Conservation (phyloP, 2,113 vertebrate genomes). For the Serinus canaria region DNA sequence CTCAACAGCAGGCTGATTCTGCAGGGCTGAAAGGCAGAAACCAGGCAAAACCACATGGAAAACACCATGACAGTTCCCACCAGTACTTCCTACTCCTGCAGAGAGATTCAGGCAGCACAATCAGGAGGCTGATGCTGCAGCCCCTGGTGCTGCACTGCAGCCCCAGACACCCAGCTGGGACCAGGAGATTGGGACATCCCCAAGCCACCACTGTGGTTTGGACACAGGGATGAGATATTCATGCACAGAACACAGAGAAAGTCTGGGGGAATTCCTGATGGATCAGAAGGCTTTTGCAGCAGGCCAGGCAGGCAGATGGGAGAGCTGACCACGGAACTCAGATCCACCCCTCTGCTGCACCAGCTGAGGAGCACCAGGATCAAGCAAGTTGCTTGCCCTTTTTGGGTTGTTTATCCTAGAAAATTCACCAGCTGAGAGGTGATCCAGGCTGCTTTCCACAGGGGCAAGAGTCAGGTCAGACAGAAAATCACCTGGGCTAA, state of each 20-base stretch:
- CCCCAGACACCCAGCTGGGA: not conserved
- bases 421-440: not conserved
- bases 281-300: not conserved
- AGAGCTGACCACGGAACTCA: accelerated
- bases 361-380: not conserved
- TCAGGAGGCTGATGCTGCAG: not conserved
- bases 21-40: not conserved
- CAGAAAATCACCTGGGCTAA: not conserved
- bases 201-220: not conserved
- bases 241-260: not conserved
- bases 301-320: not conserved
- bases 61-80: not conserved
- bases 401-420: not conserved
- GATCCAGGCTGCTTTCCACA: not conserved
- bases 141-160: not conserved
- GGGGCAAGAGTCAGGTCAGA: not conserved
- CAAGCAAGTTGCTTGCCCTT: accelerated
- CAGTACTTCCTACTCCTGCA: not conserved
- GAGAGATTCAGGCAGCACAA: not conserved
- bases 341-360: not conserved
- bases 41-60: not conserved
- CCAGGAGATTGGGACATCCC: not conserved
- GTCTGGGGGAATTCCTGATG: not conserved
- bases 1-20: not conserved
- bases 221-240: not conserved